A percentile compares a stretch with the other conserved stretches of the same genome.
Evolutionary conservation across 2,888 invertebrate genomes (phyloP).

Genomic region (Mesorhabditis belari): DNA sequence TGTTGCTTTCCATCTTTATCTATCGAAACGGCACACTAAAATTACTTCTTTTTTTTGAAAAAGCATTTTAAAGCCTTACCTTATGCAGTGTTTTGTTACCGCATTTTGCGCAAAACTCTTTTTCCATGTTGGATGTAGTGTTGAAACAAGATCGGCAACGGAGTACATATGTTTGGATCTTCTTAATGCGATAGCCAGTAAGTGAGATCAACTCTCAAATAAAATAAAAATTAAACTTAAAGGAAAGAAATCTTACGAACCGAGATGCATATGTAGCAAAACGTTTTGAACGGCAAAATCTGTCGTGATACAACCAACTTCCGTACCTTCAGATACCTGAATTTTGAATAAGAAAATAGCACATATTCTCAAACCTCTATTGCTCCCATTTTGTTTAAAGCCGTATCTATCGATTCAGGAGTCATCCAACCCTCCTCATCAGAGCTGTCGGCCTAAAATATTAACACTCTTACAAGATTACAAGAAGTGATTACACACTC

Average conservation of each 20-base stretch:
- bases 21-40: slow-evolving; percentile 35
- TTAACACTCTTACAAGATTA: no score
- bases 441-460: slow-evolving; percentile 19
- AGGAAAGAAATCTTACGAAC: no score
- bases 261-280: slow-evolving; percentile 83
- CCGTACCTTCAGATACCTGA: slow-evolving; percentile 26
- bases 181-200: slow-evolving; percentile 68
- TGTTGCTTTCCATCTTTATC: slow-evolving; percentile 72
- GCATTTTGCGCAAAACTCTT: slow-evolving; percentile 87
- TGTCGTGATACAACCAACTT: slow-evolving; percentile 85
- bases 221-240: no score
- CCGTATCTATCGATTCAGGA: slow-evolving; percentile 33
- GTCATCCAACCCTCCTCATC: slow-evolving; percentile 41
- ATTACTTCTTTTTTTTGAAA: background rate
- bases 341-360: background rate
- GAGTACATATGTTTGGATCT: slow-evolving; percentile 83
- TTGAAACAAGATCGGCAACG: slow-evolving; percentile 58
- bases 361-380: slow-evolving; percentile 13
- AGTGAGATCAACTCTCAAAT: background rate
- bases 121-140: slow-evolving; percentile 82
- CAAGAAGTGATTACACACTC: background rate
- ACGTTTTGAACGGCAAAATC: slow-evolving; percentile 95
- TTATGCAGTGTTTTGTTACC: slow-evolving; percentile 87
- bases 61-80: slow-evolving; percentile 62
- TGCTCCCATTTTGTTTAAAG: slow-evolving; percentile 28